Percentiles rank a stretch among this genome's conserved stretches.
Evolutionary conservation across 2,888 invertebrate genomes (phyloP).

Genomic region (Cephonodes hylas): DNA sequence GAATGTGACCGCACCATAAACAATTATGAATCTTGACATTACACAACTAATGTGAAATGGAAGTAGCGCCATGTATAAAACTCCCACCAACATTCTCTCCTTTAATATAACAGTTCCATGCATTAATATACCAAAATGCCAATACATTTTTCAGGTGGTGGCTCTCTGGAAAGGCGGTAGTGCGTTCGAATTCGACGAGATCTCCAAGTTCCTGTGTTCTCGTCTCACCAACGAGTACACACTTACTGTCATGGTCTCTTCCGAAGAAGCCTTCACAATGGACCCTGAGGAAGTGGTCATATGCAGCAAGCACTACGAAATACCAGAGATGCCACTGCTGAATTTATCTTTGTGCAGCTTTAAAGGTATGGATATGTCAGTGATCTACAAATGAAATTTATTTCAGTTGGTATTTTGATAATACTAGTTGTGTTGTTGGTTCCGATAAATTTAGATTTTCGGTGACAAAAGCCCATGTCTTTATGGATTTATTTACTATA

Average conservation of each 20-base stretch:
- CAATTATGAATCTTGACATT: too few species aligned
- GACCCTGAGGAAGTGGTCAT: constrained; percentile 66
- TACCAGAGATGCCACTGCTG: constrained; percentile 66
- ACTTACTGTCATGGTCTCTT: constrained; percentile 56
- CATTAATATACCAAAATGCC: background rate
- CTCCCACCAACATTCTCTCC: too few species aligned
- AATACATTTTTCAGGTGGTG: constrained; percentile 49
- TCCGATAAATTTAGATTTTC: too few species aligned
- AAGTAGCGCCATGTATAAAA: too few species aligned
- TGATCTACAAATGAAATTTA: too few species aligned
- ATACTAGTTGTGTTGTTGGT: too few species aligned
- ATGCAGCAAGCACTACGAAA: constrained; percentile 54
- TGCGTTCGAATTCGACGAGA: constrained; percentile 56
- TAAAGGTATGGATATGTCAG: constrained; percentile 48
- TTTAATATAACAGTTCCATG: too few species aligned
- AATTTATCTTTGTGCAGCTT: constrained; percentile 61
- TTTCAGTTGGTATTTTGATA: too few species aligned
- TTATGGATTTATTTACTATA: too few species aligned
- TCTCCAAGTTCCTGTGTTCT: constrained; percentile 52
- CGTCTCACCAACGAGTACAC: constrained; percentile 49
- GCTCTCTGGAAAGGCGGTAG: constrained; percentile 71
- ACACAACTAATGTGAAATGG: too few species aligned
- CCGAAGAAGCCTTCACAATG: constrained; percentile 60
- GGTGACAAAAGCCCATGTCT: too few species aligned
- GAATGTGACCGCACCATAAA: too few species aligned